These are phyloP conservation scores for Delia radicum DNA, from an alignment of 1,140 invertebrate species.

Conservation along the genomic window DNA sequence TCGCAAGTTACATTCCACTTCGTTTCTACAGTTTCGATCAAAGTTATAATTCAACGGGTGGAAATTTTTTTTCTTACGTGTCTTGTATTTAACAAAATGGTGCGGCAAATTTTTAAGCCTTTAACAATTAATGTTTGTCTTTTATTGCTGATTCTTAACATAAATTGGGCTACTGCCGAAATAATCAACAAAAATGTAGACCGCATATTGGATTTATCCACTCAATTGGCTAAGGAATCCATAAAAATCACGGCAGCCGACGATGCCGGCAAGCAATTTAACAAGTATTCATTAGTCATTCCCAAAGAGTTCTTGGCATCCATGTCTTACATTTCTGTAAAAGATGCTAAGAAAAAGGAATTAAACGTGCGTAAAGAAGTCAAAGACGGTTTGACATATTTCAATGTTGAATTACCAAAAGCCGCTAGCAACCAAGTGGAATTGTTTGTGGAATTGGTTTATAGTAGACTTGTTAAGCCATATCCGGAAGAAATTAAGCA, in stretches of 20 bases:
- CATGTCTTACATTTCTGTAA: slow-evolving; percentile 74
- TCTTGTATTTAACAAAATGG: slow-evolving; percentile 8
- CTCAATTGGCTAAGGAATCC: slow-evolving; percentile 83
- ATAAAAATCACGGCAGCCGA: slow-evolving; percentile 82
- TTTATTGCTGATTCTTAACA: not conserved
- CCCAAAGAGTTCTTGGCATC: slow-evolving; percentile 65
- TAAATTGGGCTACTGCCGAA: slow-evolving; percentile 43
- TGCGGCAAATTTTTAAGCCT: slow-evolving; percentile 8
- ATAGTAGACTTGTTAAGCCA: slow-evolving; percentile 73
- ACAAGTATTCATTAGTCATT: slow-evolving; percentile 71
- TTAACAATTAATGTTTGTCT: not conserved
- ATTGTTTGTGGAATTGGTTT: slow-evolving; percentile 74
- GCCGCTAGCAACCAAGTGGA: slow-evolving; percentile 58
- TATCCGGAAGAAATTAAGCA: slow-evolving; percentile 88
- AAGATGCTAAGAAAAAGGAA: slow-evolving; percentile 63
- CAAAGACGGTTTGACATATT: slow-evolving; percentile 29
- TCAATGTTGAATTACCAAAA: slow-evolving; percentile 59
- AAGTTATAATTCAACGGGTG: not conserved
- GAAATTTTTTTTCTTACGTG: slow-evolving; percentile 9
- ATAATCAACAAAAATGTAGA: slow-evolving; percentile 81
- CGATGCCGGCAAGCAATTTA: slow-evolving; percentile 68
- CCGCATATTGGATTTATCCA: slow-evolving; percentile 80
- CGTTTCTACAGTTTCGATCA: no score
- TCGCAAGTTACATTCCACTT: no score
- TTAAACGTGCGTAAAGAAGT: slow-evolving; percentile 27